A percentile compares a stretch with the other conserved stretches of the same genome.
These are phyloP conservation scores for Bradynema listronoti DNA, from an alignment of 1,140 invertebrate species.

Conservation along the genomic window DNA sequence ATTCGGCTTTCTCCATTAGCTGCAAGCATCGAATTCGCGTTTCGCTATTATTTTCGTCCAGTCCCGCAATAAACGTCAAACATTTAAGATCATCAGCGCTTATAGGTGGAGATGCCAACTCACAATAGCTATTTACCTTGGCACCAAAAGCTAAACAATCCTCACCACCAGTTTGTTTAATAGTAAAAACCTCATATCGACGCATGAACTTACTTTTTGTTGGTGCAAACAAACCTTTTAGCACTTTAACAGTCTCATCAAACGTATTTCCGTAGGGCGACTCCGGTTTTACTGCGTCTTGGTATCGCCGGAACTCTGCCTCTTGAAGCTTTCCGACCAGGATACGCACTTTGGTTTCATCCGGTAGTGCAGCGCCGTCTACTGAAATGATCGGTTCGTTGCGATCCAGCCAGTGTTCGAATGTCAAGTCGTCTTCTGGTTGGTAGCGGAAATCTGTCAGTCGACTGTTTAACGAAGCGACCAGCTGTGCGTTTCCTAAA, in stretches of 20 bases:
- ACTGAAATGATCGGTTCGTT: neutral
- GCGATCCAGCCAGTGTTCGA: neutral
- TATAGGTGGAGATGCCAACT: neutral
- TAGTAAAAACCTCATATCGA: neutral
- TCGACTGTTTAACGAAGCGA: neutral
- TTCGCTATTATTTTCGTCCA: neutral
- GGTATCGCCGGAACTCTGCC: neutral
- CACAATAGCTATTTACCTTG: neutral
- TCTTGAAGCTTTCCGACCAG: neutral
- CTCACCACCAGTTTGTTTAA: slow-evolving; percentile 1
- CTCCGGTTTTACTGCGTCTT: neutral
- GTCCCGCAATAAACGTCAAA: neutral
- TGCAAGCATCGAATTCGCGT: neutral
- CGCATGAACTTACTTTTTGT: neutral
- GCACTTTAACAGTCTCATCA: neutral
- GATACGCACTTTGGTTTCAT: neutral
- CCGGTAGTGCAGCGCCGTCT: neutral
- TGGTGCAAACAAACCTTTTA: neutral
- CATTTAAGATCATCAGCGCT: neutral
- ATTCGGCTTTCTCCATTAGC: neutral
- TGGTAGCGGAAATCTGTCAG: neutral
- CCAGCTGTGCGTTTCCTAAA: neutral
- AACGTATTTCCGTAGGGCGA: neutral
- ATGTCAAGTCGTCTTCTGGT: neutral
- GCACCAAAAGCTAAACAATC: neutral